These are phyloP conservation scores for Tetragonula carbonaria DNA, from an alignment of 2,888 invertebrate species.

Conservation along the genomic window DNA sequence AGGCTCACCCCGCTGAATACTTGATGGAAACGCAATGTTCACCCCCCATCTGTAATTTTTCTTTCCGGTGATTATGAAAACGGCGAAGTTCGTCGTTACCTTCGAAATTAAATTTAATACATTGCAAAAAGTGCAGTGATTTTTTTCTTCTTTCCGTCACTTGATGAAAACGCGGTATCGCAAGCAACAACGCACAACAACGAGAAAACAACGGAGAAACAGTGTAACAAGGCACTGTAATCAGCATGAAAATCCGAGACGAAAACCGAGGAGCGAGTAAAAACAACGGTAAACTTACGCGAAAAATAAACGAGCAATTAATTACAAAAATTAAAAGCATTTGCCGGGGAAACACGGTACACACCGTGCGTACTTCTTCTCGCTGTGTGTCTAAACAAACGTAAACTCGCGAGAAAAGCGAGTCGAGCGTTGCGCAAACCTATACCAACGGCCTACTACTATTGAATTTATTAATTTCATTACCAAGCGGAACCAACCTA, in stretches of 20 bases:
- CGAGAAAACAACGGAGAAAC: background rate
- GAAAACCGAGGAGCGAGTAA: background rate
- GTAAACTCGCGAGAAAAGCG: background rate
- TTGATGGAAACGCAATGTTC: no score
- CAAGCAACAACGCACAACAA: background rate
- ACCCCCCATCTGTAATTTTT: no score
- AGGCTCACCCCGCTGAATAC: background rate
- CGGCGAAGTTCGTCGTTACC: no score
- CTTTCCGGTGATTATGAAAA: no score
- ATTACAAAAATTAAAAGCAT: background rate
- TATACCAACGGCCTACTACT: background rate
- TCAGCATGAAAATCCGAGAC: background rate
- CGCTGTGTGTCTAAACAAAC: background rate
- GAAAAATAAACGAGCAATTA: conserved; percentile 1
- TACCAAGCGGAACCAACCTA: background rate
- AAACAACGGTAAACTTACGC: background rate
- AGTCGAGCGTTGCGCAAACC: background rate
- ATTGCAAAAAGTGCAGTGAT: no score
- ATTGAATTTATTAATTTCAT: conserved; percentile 13
- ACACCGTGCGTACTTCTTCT: background rate
- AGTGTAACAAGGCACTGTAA: background rate
- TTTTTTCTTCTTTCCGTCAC: no score
- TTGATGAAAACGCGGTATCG: background rate
- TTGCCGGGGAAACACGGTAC: background rate
- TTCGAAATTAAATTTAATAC: no score